Conservation (phyloP, 2,888 invertebrate genomes). For the Agrochola macilenta region DNA sequence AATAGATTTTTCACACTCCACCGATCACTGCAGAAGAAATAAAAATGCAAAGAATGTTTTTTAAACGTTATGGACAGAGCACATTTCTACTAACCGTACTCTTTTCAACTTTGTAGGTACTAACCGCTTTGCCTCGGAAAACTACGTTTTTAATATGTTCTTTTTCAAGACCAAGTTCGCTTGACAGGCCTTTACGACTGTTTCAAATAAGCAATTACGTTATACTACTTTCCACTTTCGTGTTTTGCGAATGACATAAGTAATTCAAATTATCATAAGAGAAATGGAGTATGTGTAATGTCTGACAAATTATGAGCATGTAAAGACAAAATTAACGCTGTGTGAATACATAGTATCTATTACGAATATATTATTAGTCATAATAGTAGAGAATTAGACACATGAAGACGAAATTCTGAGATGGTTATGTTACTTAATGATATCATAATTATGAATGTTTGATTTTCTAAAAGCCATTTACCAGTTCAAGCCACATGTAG, state of each 20-base stretch:
- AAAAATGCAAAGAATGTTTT: conserved; percentile 52
- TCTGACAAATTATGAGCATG: conserved; percentile 42
- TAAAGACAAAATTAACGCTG: conserved; percentile 35
- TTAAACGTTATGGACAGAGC: conserved; percentile 33
- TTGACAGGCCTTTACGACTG: conserved; percentile 34
- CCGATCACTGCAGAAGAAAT: conserved; percentile 51
- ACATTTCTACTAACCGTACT: conserved; percentile 62
- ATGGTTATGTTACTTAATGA: conserved; percentile 36
- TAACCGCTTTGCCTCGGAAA: conserved; percentile 47
- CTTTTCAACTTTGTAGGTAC: conserved; percentile 46
- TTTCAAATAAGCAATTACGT: conserved; percentile 57
- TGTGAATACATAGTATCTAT: conserved; percentile 37
- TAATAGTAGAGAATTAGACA: conserved; percentile 30
- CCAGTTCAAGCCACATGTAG: not conserved
- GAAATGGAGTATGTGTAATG: conserved; percentile 48
- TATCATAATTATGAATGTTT: conserved; percentile 33
- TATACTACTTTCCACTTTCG: conserved; percentile 56
- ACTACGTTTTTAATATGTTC: conserved; percentile 56
- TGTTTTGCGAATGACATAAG: conserved; percentile 49
- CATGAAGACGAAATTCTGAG: conserved; percentile 22
- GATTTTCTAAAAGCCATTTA: conserved; percentile 15
- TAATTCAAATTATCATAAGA: conserved; percentile 60
- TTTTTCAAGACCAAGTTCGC: conserved; percentile 49
- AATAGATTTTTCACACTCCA: conserved; percentile 60
- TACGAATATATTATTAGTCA: conserved; percentile 41